Evolutionary conservation across 2,797 vertebrate genomes (phyloP).

Genomic region (Sebastes jordani): DNA sequence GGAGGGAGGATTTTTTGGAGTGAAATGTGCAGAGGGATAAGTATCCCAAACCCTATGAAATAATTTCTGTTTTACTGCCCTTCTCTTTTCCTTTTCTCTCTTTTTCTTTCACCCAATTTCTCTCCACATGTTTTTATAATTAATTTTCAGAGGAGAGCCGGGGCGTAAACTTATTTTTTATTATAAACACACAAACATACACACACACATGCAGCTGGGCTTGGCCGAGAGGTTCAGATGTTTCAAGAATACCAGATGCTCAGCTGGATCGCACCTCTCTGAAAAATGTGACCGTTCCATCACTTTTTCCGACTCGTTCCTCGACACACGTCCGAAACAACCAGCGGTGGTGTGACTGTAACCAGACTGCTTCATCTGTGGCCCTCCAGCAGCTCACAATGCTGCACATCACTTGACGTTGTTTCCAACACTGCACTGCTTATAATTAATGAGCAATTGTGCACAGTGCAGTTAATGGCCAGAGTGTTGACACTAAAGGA

Average conservation of each 20-base stretch:
- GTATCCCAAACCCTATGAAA: slow-evolving; percentile 25
- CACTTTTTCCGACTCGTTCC: slow-evolving; percentile 67
- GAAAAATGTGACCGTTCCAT: slow-evolving; percentile 62
- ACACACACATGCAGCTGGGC: not conserved
- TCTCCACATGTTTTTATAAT: not conserved
- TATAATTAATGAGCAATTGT: too few species aligned
- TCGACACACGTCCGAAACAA: slow-evolving; percentile 50
- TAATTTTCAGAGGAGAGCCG: not conserved
- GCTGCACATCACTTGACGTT: not conserved
- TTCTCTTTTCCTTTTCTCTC: not conserved
- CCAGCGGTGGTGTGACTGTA: slow-evolving; percentile 27
- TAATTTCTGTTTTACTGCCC: slow-evolving; percentile 11
- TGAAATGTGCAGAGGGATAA: slow-evolving; percentile 24
- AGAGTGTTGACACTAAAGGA: not conserved
- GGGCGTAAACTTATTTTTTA: not conserved
- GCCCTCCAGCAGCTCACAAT: not conserved
- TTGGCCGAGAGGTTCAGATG: slow-evolving; percentile 30
- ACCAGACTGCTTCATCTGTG: not conserved
- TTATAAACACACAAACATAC: not conserved
- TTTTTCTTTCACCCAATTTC: not conserved
- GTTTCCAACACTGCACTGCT: not conserved
- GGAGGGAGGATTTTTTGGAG: not conserved
- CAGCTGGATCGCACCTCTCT: slow-evolving; percentile 39
- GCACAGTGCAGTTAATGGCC: not conserved
- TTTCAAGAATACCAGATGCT: slow-evolving; percentile 76